phyloP scores from a whole-genome alignment of 2,113 vertebrate genomes.

The Cercocebus atys region DNA sequence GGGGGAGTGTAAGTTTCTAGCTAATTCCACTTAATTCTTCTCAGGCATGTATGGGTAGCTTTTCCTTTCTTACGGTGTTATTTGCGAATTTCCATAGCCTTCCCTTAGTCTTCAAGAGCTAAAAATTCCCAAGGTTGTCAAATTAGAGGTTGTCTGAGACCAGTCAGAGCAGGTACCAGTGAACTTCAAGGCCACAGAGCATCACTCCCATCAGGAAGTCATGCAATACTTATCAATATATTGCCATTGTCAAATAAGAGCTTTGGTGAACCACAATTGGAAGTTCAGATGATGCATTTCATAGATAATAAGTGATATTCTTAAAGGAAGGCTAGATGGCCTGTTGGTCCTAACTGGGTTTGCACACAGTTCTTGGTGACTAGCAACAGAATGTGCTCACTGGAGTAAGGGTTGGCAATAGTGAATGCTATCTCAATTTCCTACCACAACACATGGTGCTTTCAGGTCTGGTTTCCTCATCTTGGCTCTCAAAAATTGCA shows the following conservation, averaged over 20 bases:
- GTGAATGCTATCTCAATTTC: neutral
- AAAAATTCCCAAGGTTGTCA: neutral
- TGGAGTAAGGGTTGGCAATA: neutral
- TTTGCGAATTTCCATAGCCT: neutral
- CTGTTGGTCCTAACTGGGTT: neutral
- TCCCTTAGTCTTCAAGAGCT: neutral
- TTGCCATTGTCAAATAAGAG: neutral
- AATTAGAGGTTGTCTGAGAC: neutral
- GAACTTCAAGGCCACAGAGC: no score
- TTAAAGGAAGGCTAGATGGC: neutral
- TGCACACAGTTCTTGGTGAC: neutral
- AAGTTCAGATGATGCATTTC: neutral
- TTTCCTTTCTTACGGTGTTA: neutral
- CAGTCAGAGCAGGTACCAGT: neutral
- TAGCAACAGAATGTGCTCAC: neutral
- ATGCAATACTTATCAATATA: neutral
- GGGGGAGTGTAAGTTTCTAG: neutral
- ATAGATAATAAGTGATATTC: neutral
- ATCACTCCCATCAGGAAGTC: neutral
- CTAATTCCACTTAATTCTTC: neutral
- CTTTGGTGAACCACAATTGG: neutral
- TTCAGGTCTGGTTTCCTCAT: neutral
- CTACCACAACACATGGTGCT: neutral
- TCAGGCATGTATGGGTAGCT: neutral
- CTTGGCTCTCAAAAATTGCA: neutral